Conservation (phyloP, 2,797 vertebrate species). For the Poeciliopsis paucimaculata region DNA sequence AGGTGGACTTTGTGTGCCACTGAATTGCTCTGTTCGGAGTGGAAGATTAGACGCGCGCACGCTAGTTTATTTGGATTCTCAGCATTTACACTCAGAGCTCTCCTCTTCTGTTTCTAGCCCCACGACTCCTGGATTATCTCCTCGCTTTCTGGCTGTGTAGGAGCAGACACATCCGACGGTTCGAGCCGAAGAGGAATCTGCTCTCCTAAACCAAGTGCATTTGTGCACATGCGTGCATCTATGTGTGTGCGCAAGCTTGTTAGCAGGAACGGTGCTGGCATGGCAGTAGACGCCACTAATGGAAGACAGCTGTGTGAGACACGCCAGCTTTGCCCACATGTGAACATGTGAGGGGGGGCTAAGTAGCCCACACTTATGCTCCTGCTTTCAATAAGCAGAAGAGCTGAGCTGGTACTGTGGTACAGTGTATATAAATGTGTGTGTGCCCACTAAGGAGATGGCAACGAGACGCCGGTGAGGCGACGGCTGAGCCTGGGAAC, state of each 20-base stretch:
- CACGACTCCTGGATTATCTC: background rate
- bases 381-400: constrained; percentile 71
- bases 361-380: constrained; percentile 38
- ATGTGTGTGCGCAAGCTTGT: constrained; percentile 4
- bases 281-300: constrained; percentile 77
- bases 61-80: constrained; percentile 54
- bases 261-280: constrained; percentile 54
- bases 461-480: constrained; percentile 21
- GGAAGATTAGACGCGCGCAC: constrained; percentile 31
- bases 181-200: constrained; percentile 40
- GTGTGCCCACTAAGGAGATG: constrained; percentile 39
- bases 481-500: constrained; percentile 51
- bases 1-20: constrained; percentile 36
- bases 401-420: constrained; percentile 62
- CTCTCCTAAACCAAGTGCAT: constrained; percentile 18
- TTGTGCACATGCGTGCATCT: constrained; percentile 6
- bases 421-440: constrained; percentile 24
- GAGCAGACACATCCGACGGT: background rate
- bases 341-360: constrained; percentile 56
- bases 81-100: constrained; percentile 41
- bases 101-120: constrained; percentile 19
- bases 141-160: background rate
- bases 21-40: constrained; percentile 45
- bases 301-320: constrained; percentile 76
- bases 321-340: constrained; percentile 68